Percentiles rank a stretch among this genome's conserved stretches.
Evolutionary conservation across 2,888 invertebrate species (phyloP).

Genomic region (Mythimna albipuncta): DNA sequence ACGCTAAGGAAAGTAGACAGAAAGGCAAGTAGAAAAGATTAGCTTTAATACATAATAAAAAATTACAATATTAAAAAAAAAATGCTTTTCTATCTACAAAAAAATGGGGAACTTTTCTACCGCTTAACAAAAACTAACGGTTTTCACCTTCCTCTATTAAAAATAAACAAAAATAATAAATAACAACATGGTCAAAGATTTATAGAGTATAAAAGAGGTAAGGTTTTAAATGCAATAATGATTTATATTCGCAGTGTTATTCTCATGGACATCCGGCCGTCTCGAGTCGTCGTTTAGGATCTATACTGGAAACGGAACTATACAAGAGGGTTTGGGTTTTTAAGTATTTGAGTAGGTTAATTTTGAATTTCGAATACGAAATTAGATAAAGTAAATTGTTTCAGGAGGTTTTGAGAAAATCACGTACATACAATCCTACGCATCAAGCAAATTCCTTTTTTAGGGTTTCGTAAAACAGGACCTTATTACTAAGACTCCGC

Average conservation of each 20-base stretch:
- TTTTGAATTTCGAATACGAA: not conserved
- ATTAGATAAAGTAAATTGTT: not conserved
- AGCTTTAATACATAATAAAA: conserved; percentile 11
- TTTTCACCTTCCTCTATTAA: conserved; percentile 11
- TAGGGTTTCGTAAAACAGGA: too few species aligned
- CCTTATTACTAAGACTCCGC: too few species aligned
- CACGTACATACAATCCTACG: too few species aligned
- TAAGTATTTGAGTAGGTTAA: not conserved
- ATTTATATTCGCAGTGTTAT: conserved; percentile 63
- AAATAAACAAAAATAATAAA: conserved; percentile 2
- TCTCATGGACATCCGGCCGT: conserved; percentile 50
- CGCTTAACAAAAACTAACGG: conserved; percentile 14
- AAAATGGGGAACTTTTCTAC: conserved; percentile 4
- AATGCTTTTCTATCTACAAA: conserved; percentile 27
- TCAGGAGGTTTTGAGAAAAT: not conserved
- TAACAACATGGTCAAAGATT: conserved; percentile 20
- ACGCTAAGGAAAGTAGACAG: conserved; percentile 27
- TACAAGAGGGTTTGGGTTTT: conserved; percentile 42
- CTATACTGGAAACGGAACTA: conserved; percentile 40
- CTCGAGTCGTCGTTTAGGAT: conserved; percentile 62
- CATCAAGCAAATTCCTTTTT: too few species aligned
- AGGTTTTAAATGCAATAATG: conserved; percentile 43
- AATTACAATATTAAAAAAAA: conserved; percentile 11
- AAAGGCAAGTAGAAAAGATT: conserved; percentile 28
- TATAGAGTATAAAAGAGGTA: conserved; percentile 21